A percentile compares a stretch with the other conserved stretches of the same genome.
Evolutionary conservation across 1,140 invertebrate species (phyloP).

Genomic region (Eupristina koningsbergeri): DNA sequence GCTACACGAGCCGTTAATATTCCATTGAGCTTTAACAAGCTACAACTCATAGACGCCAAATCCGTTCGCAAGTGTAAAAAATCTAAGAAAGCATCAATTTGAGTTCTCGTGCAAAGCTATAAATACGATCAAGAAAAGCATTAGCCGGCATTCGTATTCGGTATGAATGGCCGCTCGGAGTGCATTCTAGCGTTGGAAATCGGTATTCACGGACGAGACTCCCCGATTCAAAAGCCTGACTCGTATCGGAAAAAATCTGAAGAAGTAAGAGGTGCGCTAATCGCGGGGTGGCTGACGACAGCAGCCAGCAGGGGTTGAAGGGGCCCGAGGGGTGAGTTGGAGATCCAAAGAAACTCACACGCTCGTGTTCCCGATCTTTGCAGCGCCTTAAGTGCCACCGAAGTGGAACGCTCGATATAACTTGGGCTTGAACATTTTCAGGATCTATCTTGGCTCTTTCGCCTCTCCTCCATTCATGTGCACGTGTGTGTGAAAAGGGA

Average conservation of each 20-base stretch:
- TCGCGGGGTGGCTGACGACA: not conserved
- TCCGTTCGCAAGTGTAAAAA: no score
- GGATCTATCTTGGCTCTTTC: not conserved
- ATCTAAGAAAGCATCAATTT: not conserved
- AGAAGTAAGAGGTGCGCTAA: no score
- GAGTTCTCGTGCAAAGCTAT: not conserved
- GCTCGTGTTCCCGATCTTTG: slow-evolving; percentile 23
- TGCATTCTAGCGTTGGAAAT: not conserved
- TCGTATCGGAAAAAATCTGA: not conserved
- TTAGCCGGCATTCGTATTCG: not conserved
- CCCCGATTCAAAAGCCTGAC: no score
- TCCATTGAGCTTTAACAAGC: no score
- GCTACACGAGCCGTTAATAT: no score
- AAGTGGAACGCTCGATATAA: slow-evolving; percentile 61
- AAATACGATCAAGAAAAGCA: not conserved
- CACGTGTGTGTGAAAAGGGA: not conserved
- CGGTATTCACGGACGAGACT: no score
- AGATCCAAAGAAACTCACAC: not conserved
- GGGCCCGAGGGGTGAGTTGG: not conserved
- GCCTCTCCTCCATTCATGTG: not conserved
- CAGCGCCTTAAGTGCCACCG: slow-evolving; percentile 54
- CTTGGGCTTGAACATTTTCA: slow-evolving; percentile 19
- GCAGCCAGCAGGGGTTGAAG: not conserved
- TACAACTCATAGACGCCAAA: no score
- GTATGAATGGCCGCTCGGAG: not conserved